phyloP scores from a whole-genome alignment of 2,113 vertebrate species.

The Acanthochromis polyacanthus region DNA sequence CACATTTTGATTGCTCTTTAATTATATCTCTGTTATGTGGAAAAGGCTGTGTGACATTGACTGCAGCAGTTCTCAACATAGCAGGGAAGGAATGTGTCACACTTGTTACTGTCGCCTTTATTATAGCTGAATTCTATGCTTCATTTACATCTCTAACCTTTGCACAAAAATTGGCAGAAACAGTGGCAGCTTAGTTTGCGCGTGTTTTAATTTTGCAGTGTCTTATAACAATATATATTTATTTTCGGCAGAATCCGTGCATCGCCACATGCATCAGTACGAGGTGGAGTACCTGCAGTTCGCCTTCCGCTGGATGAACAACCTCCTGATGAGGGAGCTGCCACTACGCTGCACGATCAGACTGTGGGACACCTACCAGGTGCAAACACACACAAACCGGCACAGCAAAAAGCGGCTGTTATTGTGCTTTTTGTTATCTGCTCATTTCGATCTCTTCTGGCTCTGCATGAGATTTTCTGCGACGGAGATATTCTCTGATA shows the following conservation, averaged over 20 bases:
- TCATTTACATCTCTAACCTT: background rate
- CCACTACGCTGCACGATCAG: slow-evolving; percentile 93
- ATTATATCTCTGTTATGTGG: slow-evolving; percentile 59
- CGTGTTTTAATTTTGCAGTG: background rate
- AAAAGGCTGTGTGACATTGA: slow-evolving; percentile 30
- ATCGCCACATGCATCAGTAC: slow-evolving; percentile 93
- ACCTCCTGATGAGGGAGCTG: slow-evolving; percentile 96
- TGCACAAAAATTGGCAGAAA: too few species aligned
- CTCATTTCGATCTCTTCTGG: slow-evolving; percentile 9
- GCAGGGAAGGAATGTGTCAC: slow-evolving; percentile 31
- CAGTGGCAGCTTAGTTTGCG: too few species aligned
- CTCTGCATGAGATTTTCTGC: slow-evolving; percentile 33
- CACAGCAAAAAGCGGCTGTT: slow-evolving; percentile 19
- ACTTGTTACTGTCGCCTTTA: slow-evolving; percentile 18
- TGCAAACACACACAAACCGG: slow-evolving; percentile 65
- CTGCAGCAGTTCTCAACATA: slow-evolving; percentile 44
- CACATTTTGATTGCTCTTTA: slow-evolving; percentile 55
- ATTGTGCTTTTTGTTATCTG: slow-evolving; percentile 27
- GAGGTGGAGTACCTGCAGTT: slow-evolving; percentile 98
- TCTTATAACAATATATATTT: background rate
- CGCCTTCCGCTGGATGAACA: slow-evolving; percentile 99
- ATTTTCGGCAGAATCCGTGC: slow-evolving; percentile 89
- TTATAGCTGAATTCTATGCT: background rate
- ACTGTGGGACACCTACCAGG: slow-evolving; percentile 98
- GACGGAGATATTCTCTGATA: slow-evolving; percentile 15